Evolutionary conservation across 2,113 vertebrate species (phyloP).

Genomic region (Amphilophus citrinellus): DNA sequence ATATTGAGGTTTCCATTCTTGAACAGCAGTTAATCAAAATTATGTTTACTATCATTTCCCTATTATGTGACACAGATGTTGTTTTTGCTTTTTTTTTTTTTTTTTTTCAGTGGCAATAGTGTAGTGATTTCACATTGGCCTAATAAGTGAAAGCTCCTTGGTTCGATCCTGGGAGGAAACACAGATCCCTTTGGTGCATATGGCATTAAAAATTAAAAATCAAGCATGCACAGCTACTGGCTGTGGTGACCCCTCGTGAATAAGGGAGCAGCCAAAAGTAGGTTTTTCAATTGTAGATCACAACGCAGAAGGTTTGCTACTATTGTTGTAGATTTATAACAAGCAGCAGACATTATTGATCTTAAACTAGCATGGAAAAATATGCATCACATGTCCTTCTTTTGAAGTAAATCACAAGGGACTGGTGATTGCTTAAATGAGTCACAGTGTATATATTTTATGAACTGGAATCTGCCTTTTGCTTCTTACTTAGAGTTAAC

Average conservation of each 20-base stretch:
- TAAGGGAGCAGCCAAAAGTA: not conserved
- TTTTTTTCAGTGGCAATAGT: not conserved
- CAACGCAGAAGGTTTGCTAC: not conserved
- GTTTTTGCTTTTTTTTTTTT: slow-evolving; percentile 10
- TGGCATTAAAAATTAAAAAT: no score
- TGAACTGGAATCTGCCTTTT: not conserved
- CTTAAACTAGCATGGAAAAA: not conserved
- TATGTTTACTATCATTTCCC: not conserved
- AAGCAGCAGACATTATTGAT: not conserved
- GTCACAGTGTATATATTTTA: not conserved
- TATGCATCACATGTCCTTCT: not conserved
- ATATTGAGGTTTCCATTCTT: not conserved
- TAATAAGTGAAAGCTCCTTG: not conserved
- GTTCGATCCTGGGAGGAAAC: not conserved
- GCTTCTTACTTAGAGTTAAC: slow-evolving; percentile 13
- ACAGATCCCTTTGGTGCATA: not conserved
- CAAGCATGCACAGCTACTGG: not conserved
- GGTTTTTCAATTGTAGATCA: not conserved
- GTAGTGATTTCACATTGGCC: not conserved
- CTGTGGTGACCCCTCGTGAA: not conserved
- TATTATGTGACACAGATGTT: not conserved
- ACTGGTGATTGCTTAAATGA: not conserved
- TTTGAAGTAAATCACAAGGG: not conserved
- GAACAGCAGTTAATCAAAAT: not conserved
- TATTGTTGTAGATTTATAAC: not conserved